Evolutionary conservation across 2,113 vertebrate genomes (phyloP), one percentile per base, ranked within the genome.

Genomic region (Maccullochella peelii): DNA sequence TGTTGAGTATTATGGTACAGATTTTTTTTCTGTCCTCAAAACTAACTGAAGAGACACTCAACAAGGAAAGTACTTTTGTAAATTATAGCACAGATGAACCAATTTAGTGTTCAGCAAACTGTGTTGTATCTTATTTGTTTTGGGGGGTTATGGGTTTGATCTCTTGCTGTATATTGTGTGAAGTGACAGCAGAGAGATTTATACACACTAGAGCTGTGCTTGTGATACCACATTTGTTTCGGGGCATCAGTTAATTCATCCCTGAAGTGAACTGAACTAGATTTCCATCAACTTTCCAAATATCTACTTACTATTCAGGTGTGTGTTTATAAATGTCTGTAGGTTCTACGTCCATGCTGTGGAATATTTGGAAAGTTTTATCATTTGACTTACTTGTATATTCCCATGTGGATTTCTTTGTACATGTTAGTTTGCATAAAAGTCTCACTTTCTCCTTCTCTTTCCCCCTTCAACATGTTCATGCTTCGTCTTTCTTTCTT

Each of bases 81-180:
- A 85, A 89, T 91, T 61, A 86, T 65, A 86, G 78, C 91, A 90
- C 92, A 92, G 87, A 59, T 47, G 87, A 93, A 87, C 89, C 58
- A 23, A 42, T 78, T 79, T 15, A 59, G 82, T 20, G 82, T 85
- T 89, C 88, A 78, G 57, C 25, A 54, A 85, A 58, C 87, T 85
- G 88, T 87, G 79, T 84, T 84, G 77, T 88, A 61, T 70, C n/a
- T 50, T 75, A 69, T 80, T 85, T 80, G 61, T 83, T 80, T 58
- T 25, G 21, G 44, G 76, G 55, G 8, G 27, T 42, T 42, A n/a
- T 68, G 33, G 42, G 55, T 79, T 61, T 61, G 67, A 83, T 85
- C 0, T 78, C 27, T 90, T 67, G 0, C 68, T 83, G 82, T 90
- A 69, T 65, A 87, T 82, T 73, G 77, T 74, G 86, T 88, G 82